Percentiles rank a stretch among this genome's conserved stretches.
Conservation (phyloP, 2,888 invertebrate genomes). For the Clusia tigrina region DNA sequence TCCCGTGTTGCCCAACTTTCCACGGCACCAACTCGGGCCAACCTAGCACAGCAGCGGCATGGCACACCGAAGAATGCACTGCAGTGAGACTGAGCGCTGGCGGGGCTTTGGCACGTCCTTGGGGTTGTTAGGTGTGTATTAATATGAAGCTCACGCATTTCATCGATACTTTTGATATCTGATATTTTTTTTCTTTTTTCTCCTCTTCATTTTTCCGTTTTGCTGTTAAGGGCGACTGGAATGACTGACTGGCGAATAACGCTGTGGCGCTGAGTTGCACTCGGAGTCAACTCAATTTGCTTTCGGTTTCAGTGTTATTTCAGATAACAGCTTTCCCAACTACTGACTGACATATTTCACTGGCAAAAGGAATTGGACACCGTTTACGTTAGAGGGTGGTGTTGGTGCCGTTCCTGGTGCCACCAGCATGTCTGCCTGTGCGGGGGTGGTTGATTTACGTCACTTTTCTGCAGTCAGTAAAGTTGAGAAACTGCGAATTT, state of each 20-base stretch:
- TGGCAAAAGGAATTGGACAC: neutral
- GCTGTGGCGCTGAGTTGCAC: neutral
- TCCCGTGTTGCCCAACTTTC: neutral
- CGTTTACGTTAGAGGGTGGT: too few species aligned
- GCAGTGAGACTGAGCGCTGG: too few species aligned
- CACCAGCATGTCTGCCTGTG: too few species aligned
- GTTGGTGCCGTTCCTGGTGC: too few species aligned
- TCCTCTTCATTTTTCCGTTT: neutral
- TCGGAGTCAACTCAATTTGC: neutral
- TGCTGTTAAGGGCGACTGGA: neutral
- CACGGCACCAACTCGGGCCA: too few species aligned
- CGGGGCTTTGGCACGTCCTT: neutral
- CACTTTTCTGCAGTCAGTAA: neutral
- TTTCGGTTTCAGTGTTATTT: neutral
- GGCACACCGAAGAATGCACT: too few species aligned
- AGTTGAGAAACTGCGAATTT: too few species aligned
- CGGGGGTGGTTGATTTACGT: neutral
- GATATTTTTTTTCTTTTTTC: neutral
- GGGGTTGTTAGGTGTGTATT: neutral
- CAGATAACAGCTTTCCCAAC: neutral
- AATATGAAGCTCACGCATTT: neutral
- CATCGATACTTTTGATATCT: constrained; percentile 8
- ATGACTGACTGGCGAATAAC: neutral
- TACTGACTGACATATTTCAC: neutral
- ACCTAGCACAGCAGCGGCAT: too few species aligned